Evolutionary conservation across 1,140 invertebrate species (phyloP).

Genomic region (Psix sp.): DNA sequence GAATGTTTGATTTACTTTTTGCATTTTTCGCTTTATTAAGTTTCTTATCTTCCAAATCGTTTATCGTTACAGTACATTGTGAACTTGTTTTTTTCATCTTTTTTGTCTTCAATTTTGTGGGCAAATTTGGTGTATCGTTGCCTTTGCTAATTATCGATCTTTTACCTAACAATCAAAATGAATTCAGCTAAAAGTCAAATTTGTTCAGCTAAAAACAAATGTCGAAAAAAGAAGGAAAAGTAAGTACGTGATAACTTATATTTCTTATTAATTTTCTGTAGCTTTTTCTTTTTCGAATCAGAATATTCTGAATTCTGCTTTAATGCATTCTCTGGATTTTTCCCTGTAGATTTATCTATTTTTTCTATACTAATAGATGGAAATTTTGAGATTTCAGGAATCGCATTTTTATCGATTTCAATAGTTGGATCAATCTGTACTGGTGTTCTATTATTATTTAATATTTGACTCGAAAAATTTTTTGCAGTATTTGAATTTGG

Average conservation of each 20-base stretch:
- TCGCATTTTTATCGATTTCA: background rate
- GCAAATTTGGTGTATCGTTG: conserved; percentile 1
- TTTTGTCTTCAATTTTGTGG: conserved; percentile 52
- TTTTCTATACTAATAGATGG: background rate
- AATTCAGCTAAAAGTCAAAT: background rate
- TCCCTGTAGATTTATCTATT: background rate
- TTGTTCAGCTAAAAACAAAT: background rate
- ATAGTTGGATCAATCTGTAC: background rate
- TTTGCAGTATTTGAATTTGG: too few relatives aligned
- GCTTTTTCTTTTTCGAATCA: conserved; percentile 12
- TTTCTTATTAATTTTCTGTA: background rate
- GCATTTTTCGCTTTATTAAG: conserved; percentile 37
- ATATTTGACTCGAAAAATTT: background rate
- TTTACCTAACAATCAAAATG: conserved; percentile 17
- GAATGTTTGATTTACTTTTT: conserved; percentile 40
- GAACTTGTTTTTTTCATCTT: conserved; percentile 62
- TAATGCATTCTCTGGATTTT: background rate
- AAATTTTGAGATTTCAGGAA: background rate
- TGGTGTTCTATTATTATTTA: background rate
- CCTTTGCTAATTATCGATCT: conserved; percentile 19
- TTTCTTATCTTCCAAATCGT: conserved; percentile 52
- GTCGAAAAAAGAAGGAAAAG: background rate
- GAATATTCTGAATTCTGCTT: background rate
- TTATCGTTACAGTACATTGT: conserved; percentile 63
- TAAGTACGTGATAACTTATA: background rate